These are phyloP conservation scores for Cyclopterus lumpus DNA, from an alignment of 2,797 vertebrate genomes.

Conservation along the genomic window DNA sequence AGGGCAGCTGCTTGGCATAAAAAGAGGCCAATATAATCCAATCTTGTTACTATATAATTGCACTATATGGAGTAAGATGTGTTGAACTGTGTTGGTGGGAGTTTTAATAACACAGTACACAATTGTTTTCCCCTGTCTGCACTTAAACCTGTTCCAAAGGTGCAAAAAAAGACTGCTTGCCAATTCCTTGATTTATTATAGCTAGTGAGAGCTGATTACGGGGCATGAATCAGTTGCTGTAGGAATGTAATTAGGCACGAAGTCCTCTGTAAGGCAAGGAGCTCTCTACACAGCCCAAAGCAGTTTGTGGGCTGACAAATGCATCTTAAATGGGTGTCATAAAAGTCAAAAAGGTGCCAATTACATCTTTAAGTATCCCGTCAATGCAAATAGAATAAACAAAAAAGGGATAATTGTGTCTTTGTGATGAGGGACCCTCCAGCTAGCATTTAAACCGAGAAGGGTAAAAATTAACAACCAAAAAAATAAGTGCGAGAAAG, in stretches of 20 bases:
- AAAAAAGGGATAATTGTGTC: conserved; percentile 52
- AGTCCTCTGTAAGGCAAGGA: conserved; percentile 76
- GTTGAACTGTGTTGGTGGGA: conserved; percentile 65
- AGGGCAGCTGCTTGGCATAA: conserved; percentile 30
- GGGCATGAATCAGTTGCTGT: conserved; percentile 84
- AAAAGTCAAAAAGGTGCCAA: conserved; percentile 90
- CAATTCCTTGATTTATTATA: conserved; percentile 86
- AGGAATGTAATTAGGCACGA: conserved; percentile 84
- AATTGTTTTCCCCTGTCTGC: conserved; percentile 74
- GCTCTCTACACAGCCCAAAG: conserved; percentile 77
- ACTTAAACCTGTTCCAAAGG: conserved; percentile 77
- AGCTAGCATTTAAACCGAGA: conserved; percentile 45
- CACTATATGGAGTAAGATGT: conserved; percentile 62
- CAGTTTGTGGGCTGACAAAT: conserved; percentile 87
- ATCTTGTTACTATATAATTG: conserved; percentile 75
- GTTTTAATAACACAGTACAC: conserved; percentile 75
- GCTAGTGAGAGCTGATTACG: conserved; percentile 82
- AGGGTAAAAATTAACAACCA: neutral
- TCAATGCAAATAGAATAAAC: conserved; percentile 82
- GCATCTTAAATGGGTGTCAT: conserved; percentile 87
- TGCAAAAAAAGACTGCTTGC: conserved; percentile 75
- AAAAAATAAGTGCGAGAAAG: conserved; percentile 6
- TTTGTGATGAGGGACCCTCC: conserved; percentile 47
- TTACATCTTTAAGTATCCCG: conserved; percentile 87
- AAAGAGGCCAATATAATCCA: conserved; percentile 57